These are phyloP conservation scores for Eulemur albifrons DNA, from an alignment of 2,797 vertebrate species.

Conservation along the genomic window DNA sequence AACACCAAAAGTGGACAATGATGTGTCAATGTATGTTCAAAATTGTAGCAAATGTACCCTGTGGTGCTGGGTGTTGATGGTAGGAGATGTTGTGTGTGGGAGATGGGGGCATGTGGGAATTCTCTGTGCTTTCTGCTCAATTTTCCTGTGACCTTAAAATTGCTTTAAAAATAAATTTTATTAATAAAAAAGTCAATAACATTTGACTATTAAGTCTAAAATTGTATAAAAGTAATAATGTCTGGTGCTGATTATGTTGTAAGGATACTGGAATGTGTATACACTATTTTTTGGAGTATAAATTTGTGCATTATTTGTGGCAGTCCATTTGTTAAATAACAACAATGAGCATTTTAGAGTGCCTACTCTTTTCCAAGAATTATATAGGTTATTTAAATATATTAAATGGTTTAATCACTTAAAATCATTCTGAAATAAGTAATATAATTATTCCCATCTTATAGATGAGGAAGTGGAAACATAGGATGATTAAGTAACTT, in stretches of 20 bases:
- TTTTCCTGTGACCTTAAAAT: neutral
- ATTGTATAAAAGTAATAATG: neutral
- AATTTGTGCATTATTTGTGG: neutral
- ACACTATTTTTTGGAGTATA: neutral
- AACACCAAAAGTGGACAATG: neutral
- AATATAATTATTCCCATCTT: neutral
- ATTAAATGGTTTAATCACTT: neutral
- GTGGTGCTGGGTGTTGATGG: neutral
- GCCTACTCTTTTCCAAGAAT: neutral
- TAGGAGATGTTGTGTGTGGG: neutral
- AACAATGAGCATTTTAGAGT: neutral
- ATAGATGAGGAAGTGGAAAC: neutral
- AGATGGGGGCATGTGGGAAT: neutral
- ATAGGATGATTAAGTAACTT: neutral
- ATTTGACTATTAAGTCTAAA: neutral
- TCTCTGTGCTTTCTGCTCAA: neutral
- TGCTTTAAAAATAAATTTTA: neutral
- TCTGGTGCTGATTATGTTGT: neutral
- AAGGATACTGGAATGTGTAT: neutral
- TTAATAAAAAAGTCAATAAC: neutral
- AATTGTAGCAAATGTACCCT: neutral
- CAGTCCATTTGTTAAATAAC: neutral
- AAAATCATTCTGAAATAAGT: neutral
- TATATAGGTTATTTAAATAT: neutral
- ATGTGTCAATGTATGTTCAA: neutral